These are phyloP conservation scores for Mustelus asterias DNA, from an alignment of 2,113 vertebrate species.

Conservation along the genomic window DNA sequence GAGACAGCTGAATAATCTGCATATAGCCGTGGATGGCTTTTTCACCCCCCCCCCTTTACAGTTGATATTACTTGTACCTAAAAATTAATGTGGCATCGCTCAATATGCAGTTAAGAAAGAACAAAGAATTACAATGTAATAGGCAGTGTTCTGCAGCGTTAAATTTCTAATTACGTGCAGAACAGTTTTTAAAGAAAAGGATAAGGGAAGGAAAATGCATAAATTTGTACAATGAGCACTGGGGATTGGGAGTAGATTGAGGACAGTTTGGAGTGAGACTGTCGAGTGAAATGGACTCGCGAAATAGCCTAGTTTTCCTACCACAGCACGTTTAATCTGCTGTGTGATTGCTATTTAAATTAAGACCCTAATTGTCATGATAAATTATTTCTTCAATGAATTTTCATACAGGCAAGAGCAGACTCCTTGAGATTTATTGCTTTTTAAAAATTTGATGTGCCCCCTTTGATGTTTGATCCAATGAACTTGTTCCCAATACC, in stretches of 20 bases:
- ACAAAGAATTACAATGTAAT: constrained; percentile 58
- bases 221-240: constrained; percentile 35
- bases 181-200: constrained; percentile 35
- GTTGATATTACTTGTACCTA: constrained; percentile 57
- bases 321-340: constrained; percentile 15
- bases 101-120: constrained; percentile 68
- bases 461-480: background rate
- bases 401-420: background rate
- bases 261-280: constrained; percentile 29
- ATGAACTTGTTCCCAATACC: background rate
- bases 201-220: constrained; percentile 31
- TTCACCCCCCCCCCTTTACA: constrained; percentile 42
- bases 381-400: constrained; percentile 32
- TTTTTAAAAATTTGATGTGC: background rate
- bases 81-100: constrained; percentile 65
- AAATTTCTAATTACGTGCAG: constrained; percentile 64
- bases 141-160: constrained; percentile 63
- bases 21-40: constrained; percentile 48
- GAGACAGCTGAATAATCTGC: constrained; percentile 38
- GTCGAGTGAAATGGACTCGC: constrained; percentile 10
- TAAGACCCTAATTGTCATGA: constrained; percentile 32
- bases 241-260: constrained; percentile 12
- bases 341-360: constrained; percentile 36
- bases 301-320: constrained; percentile 27
- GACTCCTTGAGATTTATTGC: background rate